These are phyloP conservation scores for Cantharis flavilabris DNA, from an alignment of 2,888 invertebrate genomes.

Conservation along the genomic window DNA sequence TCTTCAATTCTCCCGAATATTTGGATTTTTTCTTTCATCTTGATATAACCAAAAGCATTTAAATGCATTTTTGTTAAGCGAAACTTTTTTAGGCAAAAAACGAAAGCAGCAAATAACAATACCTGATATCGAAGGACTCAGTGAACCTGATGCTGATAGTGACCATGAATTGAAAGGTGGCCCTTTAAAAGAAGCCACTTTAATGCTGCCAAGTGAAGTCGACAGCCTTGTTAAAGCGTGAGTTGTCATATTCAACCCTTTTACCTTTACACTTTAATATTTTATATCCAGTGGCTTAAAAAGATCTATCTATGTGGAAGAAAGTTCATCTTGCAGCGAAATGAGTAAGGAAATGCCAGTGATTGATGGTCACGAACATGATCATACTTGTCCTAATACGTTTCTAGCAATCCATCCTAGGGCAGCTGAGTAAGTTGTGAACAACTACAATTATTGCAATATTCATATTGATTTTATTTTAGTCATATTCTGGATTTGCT, in stretches of 20 bases:
- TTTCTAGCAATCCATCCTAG: slow-evolving; percentile 51
- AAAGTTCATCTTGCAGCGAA: slow-evolving; percentile 56
- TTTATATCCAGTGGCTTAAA: slow-evolving; percentile 42
- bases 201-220: slow-evolving; percentile 49
- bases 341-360: slow-evolving; percentile 53
- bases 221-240: slow-evolving; percentile 47
- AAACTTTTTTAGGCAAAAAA: slow-evolving; percentile 30
- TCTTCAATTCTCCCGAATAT: not conserved
- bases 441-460: not conserved
- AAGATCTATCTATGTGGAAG: slow-evolving; percentile 51
- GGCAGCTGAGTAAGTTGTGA: slow-evolving; percentile 44
- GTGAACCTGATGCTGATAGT: slow-evolving; percentile 52
- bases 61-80: not conserved
- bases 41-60: not conserved
- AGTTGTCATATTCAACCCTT: slow-evolving; percentile 13
- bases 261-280: not conserved
- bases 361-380: slow-evolving; percentile 44
- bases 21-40: not conserved
- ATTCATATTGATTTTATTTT: slow-evolving; percentile 28
- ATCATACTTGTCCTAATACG: slow-evolving; percentile 45
- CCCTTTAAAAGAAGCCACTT: slow-evolving; percentile 44
- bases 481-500: slow-evolving; percentile 70
- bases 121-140: slow-evolving; percentile 48
- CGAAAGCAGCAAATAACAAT: slow-evolving; percentile 42
- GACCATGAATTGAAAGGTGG: slow-evolving; percentile 49